These are phyloP conservation scores for Pandemis corylana DNA, from an alignment of 2,888 invertebrate genomes.

Conservation along the genomic window DNA sequence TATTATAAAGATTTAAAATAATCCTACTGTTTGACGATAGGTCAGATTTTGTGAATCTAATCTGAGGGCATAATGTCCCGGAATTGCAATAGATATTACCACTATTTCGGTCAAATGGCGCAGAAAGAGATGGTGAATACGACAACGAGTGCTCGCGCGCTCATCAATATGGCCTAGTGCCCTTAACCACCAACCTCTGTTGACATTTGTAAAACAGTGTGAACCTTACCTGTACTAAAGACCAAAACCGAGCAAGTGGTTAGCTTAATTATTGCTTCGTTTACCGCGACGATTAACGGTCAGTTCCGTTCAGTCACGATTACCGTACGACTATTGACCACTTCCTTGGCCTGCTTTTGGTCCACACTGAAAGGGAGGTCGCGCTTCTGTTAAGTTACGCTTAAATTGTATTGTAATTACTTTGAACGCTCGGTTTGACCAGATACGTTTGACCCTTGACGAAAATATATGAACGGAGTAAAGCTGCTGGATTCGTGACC, in stretches of 20 bases:
- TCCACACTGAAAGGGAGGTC: conserved; percentile 37
- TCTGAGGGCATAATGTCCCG: no score
- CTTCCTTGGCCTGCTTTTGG: conserved; percentile 41
- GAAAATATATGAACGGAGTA: neutral
- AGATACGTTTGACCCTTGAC: conserved; percentile 26
- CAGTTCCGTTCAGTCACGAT: conserved; percentile 29
- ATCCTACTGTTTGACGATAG: no score
- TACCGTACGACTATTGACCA: conserved; percentile 30
- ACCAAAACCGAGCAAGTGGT: conserved; percentile 6
- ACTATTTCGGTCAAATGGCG: no score
- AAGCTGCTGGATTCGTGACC: neutral
- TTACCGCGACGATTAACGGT: conserved; percentile 24
- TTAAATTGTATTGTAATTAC: conserved; percentile 24
- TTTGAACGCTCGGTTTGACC: conserved; percentile 21
- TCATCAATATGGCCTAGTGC: neutral
- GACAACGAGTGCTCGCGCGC: no score
- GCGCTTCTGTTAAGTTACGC: conserved; percentile 34
- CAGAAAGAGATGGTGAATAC: no score
- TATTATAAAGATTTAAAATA: no score
- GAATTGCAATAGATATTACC: no score
- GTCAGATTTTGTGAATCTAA: no score
- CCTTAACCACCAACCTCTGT: neutral
- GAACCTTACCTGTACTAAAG: neutral
- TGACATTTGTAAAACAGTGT: neutral
- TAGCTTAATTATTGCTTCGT: conserved; percentile 25